phyloP scores from a whole-genome alignment of 2,888 invertebrate species.

The Drosophila colorata region DNA sequence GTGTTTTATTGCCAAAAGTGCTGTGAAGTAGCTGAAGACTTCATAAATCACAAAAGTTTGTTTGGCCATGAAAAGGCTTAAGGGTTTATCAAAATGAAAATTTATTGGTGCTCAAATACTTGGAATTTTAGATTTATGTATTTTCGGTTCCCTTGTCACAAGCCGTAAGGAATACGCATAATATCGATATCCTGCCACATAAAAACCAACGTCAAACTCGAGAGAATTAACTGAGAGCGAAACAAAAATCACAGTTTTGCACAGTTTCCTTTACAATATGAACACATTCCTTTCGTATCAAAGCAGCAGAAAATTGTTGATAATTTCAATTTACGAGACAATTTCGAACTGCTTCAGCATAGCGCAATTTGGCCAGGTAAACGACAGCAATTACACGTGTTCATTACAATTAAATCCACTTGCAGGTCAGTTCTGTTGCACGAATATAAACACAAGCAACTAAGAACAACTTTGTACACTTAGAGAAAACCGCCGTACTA shows the following conservation, averaged over 20 bases:
- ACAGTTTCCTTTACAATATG: conserved; percentile 22
- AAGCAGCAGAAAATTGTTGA: conserved; percentile 35
- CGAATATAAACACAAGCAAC: conserved; percentile 5
- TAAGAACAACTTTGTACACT: not conserved
- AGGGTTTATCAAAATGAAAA: conserved; percentile 79
- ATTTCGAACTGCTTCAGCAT: conserved; percentile 12
- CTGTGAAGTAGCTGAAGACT: conserved; percentile 68
- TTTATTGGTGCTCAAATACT: conserved; percentile 73
- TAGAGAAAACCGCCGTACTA: not conserved
- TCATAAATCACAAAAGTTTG: conserved; percentile 78
- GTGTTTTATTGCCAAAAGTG: conserved; percentile 71
- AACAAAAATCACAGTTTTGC: conserved; percentile 22
- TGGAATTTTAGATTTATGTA: conserved; percentile 75
- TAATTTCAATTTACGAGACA: conserved; percentile 46
- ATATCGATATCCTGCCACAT: conserved; percentile 33
- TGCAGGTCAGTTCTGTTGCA: conserved; percentile 21
- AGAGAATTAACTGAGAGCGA: not conserved
- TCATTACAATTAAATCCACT: conserved; percentile 31
- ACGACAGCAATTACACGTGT: conserved; percentile 30
- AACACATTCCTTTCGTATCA: conserved; percentile 17
- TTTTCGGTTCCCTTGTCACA: conserved; percentile 29
- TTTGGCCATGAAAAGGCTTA: conserved; percentile 79
- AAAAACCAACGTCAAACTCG: conserved; percentile 14
- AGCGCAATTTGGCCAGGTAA: conserved; percentile 17
- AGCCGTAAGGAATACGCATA: conserved; percentile 15